A percentile compares a stretch with the other conserved stretches of the same genome.
Conservation (phyloP, 2,797 vertebrate genomes). For the Sebastes minor region DNA sequence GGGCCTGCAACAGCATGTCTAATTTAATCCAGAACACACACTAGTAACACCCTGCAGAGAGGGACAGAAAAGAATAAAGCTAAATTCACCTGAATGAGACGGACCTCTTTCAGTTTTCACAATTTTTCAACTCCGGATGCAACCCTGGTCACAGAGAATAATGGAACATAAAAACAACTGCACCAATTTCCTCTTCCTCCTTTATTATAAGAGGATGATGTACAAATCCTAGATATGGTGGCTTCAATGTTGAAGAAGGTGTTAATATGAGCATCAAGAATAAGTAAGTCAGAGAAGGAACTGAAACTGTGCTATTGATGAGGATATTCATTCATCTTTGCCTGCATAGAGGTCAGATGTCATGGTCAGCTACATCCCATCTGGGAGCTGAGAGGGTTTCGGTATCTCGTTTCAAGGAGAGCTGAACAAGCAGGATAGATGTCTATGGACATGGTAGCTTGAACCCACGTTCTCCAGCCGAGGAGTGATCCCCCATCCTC, state of each 20-base stretch:
- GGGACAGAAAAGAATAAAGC: not conserved
- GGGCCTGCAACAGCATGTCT: not conserved
- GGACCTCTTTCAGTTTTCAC: not conserved
- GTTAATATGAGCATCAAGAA: not conserved
- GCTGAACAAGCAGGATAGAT: conserved; percentile 17
- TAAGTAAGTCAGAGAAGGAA: not conserved
- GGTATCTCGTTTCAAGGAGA: conserved; percentile 22
- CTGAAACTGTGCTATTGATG: not conserved
- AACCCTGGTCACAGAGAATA: not conserved
- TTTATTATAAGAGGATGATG: not conserved
- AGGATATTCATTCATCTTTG: conserved; percentile 6
- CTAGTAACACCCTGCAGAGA: not conserved
- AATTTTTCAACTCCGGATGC: not conserved
- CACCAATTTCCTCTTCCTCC: not conserved
- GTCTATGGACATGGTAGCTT: not conserved
- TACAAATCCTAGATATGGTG: not conserved
- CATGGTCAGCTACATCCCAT: conserved; percentile 28
- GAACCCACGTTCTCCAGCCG: not conserved
- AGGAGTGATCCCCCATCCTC: not conserved
- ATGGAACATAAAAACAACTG: not conserved
- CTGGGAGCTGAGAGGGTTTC: conserved; percentile 10
- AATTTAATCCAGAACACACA: not conserved
- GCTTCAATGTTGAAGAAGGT: not conserved
- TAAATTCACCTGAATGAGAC: not conserved
- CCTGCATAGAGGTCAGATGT: conserved; percentile 14